phyloP scores from a whole-genome alignment of 1,140 invertebrate genomes.

The honey bee (Apis mellifera) region DNA sequence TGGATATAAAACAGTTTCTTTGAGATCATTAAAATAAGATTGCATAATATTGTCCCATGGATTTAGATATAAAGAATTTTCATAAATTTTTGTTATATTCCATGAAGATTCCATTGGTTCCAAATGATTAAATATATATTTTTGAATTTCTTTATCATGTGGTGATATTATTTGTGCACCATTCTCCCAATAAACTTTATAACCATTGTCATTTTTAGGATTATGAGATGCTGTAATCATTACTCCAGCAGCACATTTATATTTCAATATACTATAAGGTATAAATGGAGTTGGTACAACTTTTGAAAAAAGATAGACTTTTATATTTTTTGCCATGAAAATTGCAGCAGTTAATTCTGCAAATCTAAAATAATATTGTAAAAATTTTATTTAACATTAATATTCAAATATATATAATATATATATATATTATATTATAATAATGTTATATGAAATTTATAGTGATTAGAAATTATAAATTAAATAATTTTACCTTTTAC shows the following conservation, averaged over 20 bases:
- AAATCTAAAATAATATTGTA: constrained; percentile 85
- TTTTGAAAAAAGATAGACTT: constrained; percentile 91
- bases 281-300: constrained; percentile 97
- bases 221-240: constrained; percentile 99
- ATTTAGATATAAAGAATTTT: constrained; percentile 81
- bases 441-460: not conserved
- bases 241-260: constrained; percentile 90
- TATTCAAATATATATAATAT: not conserved
- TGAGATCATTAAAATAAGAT: constrained; percentile 86
- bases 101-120: constrained; percentile 87
- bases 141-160: constrained; percentile 94
- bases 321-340: constrained; percentile 89
- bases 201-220: constrained; percentile 99
- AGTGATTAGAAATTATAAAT: not conserved
- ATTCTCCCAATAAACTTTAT: constrained; percentile 98
- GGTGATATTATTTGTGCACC: constrained; percentile 98
- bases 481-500: constrained; percentile 86
- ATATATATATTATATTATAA: no score
- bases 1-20: constrained; percentile 81
- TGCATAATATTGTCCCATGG: constrained; percentile 84
- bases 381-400: constrained; percentile 6
- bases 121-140: constrained; percentile 90
- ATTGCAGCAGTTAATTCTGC: constrained; percentile 94
- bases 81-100: constrained; percentile 82
- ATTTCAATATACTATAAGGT: constrained; percentile 89